Base-by-base conservation (phyloP, 2,113 vertebrate species). In the Elephantulus edwardii region DNA sequence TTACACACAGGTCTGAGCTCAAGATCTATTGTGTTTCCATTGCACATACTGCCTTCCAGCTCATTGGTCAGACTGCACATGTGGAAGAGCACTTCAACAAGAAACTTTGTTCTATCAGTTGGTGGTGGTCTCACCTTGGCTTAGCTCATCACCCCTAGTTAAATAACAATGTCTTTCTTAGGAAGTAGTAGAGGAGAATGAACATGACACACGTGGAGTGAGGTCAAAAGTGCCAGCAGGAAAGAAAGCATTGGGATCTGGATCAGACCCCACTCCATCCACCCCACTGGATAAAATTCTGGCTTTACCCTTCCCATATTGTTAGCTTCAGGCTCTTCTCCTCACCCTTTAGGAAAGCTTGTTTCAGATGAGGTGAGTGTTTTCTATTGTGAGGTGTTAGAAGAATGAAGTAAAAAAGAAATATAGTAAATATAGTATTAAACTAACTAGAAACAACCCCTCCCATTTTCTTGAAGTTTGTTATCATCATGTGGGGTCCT, bases 361-460 rank as follows among this genome's bases (percentile, higher is more conserved):
- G 11, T 54, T 44, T 93, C 50, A 93, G 94, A 79, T 76, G 50
- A 93, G 42, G 30, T 66, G 71, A 52, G 6, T 52, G 68, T 88
- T n/a, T 80, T 17, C 48, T 72, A 33, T 11, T 16, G 75, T 44
- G 46, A 66, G 71, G n/a, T 33, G 50, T 35, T 85, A 16, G 38
- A 24, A 88, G 94, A 93, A 85, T 56, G 16, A 71, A 87, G 88
- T 86, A 52, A 74, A 70, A 87, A 68, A 77, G 46, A 30, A 44
- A 38, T 4, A n/a, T 4, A 26, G 42, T 35, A 72, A 92, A 62
- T 44, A 64, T 62, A 88, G 28, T 70, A 44, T 70, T 86, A 68
- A 80, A 68, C 5, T n/a, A 38, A 17, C 24, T 12, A 56, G 70
- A 13, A 78, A n/a, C 3, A 11, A 12, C 0, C 3, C n/a, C 26